These are phyloP conservation scores for Proteles cristata DNA, from an alignment of 2,113 vertebrate species.

Conservation along the genomic window DNA sequence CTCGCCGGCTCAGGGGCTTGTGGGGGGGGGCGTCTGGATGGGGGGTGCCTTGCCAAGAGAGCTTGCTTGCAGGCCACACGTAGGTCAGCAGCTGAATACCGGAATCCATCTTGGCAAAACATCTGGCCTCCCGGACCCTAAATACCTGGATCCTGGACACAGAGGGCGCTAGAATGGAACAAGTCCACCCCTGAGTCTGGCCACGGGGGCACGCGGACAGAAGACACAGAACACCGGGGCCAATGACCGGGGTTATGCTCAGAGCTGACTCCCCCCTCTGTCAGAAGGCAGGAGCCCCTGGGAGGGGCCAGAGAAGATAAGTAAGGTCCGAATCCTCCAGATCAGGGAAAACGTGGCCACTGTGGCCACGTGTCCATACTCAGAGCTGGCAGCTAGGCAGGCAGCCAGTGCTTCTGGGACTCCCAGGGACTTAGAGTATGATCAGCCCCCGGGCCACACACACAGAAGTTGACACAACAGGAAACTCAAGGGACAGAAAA, in stretches of 20 bases:
- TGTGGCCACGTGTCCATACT: background rate
- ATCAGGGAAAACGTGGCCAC: background rate
- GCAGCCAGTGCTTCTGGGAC: background rate
- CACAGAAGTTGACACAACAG: constrained; percentile 47
- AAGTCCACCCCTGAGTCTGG: background rate
- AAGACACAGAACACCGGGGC: background rate
- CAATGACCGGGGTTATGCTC: background rate
- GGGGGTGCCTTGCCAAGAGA: background rate
- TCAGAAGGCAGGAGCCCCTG: background rate
- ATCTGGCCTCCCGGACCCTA: background rate
- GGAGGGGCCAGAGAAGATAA: background rate
- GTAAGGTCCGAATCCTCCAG: background rate
- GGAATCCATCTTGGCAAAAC: background rate
- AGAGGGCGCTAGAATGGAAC: background rate
- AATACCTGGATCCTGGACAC: background rate
- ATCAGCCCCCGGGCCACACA: constrained; percentile 65
- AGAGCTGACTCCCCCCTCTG: background rate
- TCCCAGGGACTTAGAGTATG: background rate
- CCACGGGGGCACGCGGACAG: background rate
- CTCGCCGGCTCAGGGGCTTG: background rate
- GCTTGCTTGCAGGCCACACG: background rate
- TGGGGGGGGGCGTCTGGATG: background rate
- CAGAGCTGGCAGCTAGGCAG: background rate
- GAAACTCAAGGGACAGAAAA: constrained; percentile 55
- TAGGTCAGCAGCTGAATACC: background rate